Conservation (phyloP, 2,113 vertebrate genomes). For the Phyllostomus discolor region DNA sequence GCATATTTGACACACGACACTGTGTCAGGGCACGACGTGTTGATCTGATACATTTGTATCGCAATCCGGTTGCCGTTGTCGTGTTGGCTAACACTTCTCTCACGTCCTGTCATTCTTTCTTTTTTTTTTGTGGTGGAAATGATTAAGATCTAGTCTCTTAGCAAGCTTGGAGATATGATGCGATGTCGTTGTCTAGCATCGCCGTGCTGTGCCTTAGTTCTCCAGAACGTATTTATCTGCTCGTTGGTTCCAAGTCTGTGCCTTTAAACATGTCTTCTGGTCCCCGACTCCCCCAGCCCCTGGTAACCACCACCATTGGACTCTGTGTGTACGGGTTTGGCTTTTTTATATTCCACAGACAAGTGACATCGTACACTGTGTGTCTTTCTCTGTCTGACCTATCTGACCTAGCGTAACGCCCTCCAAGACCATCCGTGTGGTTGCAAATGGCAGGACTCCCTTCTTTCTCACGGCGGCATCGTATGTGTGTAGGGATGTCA, state of each 20-base stretch:
- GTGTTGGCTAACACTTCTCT: not conserved
- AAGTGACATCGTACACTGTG: no score
- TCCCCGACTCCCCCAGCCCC: not conserved
- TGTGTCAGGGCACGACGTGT: no score
- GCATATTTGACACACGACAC: not conserved
- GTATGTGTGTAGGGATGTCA: rapidly evolving
- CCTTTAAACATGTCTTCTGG: not conserved
- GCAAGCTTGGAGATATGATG: not conserved
- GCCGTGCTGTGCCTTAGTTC: not conserved
- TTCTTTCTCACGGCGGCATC: not conserved
- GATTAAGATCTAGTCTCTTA: no score
- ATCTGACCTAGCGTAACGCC: not conserved
- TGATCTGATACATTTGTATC: no score
- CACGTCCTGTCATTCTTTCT: no score
- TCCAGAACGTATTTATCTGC: not conserved
- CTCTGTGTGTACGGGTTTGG: not conserved
- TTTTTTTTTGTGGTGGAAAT: not conserved
- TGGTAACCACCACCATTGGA: not conserved
- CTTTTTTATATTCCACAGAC: not conserved
- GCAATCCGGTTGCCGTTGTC: not conserved
- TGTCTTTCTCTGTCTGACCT: not conserved
- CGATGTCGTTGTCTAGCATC: not conserved
- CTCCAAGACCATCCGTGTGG: not conserved
- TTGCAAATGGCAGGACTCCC: not conserved
- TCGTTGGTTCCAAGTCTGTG: not conserved